A percentile compares a stretch with the other conserved stretches of the same genome.
Conservation (phyloP, 2,888 invertebrate species). For the Byasa hedistus region DNA sequence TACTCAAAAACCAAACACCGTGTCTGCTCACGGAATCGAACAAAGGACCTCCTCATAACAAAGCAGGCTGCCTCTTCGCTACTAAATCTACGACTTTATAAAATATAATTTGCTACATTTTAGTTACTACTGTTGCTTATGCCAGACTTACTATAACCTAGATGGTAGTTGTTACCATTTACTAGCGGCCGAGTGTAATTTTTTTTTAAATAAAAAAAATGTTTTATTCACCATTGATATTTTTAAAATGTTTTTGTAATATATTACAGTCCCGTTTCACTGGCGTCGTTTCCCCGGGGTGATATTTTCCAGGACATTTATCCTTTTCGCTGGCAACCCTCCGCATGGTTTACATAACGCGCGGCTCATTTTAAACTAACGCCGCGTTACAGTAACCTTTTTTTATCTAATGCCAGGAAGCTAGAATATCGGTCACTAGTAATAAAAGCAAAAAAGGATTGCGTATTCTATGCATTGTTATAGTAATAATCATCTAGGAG, state of each 20-base stretch:
- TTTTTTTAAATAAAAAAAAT: neutral
- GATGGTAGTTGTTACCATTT: neutral
- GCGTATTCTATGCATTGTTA: too few species aligned
- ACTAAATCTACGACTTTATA: too few species aligned
- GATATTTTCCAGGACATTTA: constrained; percentile 40
- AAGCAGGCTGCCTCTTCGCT: too few species aligned
- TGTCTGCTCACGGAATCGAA: too few species aligned
- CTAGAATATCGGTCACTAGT: neutral
- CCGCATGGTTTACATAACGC: constrained; percentile 32
- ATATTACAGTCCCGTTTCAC: constrained; percentile 1
- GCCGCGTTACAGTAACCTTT: constrained; percentile 29
- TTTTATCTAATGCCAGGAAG: constrained; percentile 4
- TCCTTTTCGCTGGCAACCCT: constrained; percentile 30
- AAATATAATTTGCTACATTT: too few species aligned
- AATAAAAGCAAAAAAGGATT: neutral
- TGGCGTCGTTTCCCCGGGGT: constrained; percentile 28
- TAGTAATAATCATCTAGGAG: too few species aligned
- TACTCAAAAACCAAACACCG: too few species aligned
- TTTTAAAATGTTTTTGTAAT: neutral
- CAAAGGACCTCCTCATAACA: too few species aligned
- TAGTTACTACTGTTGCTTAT: too few species aligned
- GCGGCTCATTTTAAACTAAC: constrained; percentile 14
- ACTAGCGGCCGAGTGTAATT: neutral
- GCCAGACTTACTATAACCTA: neutral
- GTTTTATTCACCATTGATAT: neutral